These are phyloP conservation scores for Amphipoea oculea DNA, from an alignment of 2,888 invertebrate species.

Conservation along the genomic window DNA sequence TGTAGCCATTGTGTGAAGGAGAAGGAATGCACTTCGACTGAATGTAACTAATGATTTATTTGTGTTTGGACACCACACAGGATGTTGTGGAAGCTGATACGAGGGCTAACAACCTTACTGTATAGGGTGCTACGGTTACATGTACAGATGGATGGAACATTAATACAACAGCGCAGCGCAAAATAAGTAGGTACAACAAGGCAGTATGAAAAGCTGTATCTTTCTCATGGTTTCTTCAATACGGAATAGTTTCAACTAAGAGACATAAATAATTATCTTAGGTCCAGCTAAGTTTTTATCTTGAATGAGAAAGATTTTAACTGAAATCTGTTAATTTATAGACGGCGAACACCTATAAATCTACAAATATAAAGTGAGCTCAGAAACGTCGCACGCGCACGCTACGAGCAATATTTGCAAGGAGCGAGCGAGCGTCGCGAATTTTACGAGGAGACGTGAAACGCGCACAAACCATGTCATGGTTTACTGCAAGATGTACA, in stretches of 20 bases:
- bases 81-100: constrained; percentile 45
- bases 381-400: constrained; percentile 42
- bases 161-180: background rate
- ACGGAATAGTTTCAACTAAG: background rate
- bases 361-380: constrained; percentile 7
- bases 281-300: background rate
- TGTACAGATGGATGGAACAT: background rate
- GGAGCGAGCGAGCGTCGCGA: constrained; percentile 37
- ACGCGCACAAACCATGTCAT: constrained; percentile 54
- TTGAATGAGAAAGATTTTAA: background rate
- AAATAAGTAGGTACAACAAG: background rate
- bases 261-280: background rate
- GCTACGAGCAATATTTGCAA: constrained; percentile 51
- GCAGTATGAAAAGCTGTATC: background rate
- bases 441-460: constrained; percentile 58
- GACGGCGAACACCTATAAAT: constrained; percentile 11
- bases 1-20: constrained; percentile 44
- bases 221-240: background rate
- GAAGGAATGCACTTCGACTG: constrained; percentile 27
- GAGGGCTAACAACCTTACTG: constrained; percentile 19
- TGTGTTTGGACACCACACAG: constrained; percentile 27
- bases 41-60: constrained; percentile 40
- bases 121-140: background rate
- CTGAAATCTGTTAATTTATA: constrained; percentile 3
- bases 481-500: constrained; percentile 50